A percentile compares a stretch with the other conserved stretches of the same genome.
Conservation (phyloP, 1,140 invertebrate species). For the Diorhabda carinulata region DNA sequence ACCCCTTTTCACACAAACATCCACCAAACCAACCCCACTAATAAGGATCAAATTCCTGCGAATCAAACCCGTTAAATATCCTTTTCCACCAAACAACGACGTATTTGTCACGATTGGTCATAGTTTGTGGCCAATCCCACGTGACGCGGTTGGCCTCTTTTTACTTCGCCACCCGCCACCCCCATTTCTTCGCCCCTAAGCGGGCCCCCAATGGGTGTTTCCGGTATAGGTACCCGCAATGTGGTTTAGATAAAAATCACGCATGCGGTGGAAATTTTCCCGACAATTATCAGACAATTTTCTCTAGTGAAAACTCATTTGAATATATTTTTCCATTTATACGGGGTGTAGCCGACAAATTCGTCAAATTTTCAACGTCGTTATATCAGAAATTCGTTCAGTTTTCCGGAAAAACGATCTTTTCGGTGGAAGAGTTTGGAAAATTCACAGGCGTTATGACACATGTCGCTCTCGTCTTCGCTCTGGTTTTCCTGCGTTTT, state of each 20-base stretch:
- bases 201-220: conserved; percentile 29
- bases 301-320: too few relatives aligned
- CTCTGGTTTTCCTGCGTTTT: too few relatives aligned
- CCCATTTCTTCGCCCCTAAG: neutral
- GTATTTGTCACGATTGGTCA: conserved; percentile 31
- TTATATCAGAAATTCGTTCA: too few relatives aligned
- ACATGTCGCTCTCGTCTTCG: too few relatives aligned
- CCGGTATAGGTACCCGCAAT: conserved; percentile 31
- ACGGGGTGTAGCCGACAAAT: too few relatives aligned
- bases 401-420: too few relatives aligned
- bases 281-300: neutral
- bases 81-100: conserved; percentile 29
- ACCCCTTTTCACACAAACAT: neutral
- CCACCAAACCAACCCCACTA: neutral
- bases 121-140: conserved; percentile 38
- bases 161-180: conserved; percentile 22
- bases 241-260: conserved; percentile 32
- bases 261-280: conserved; percentile 24
- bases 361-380: too few relatives aligned
- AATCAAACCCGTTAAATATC: neutral
- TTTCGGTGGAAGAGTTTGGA: too few relatives aligned
- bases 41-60: neutral
- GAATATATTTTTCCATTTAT: too few relatives aligned
- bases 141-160: conserved; percentile 32
- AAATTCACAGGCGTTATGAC: too few relatives aligned